Percentiles rank a stretch among this genome's conserved stretches.
Evolutionary conservation across 2,888 invertebrate genomes (phyloP).

Genomic region (Asteroscopus sphinx): DNA sequence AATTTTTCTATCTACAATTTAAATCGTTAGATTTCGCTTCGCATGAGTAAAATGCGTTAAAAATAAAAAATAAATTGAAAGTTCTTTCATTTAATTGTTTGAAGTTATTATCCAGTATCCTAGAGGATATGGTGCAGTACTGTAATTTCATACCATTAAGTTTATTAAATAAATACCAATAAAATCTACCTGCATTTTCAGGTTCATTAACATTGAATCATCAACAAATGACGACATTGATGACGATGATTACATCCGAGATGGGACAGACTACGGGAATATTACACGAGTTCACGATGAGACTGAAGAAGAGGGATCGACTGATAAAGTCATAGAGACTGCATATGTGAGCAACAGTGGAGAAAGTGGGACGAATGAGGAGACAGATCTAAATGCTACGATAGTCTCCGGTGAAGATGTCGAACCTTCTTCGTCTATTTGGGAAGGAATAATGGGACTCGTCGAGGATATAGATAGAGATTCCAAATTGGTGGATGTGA

Average conservation of each 20-base stretch:
- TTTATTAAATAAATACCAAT: no score
- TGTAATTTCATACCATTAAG: no score
- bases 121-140: no score
- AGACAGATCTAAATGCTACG: conserved; percentile 81
- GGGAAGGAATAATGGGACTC: conserved; percentile 84
- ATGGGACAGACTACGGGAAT: conserved; percentile 86
- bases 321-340: conserved; percentile 72
- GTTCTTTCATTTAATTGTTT: no score
- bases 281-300: conserved; percentile 78
- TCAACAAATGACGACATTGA: conserved; percentile 91
- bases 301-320: conserved; percentile 59
- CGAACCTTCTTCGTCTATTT: conserved; percentile 77
- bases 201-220: conserved; percentile 92
- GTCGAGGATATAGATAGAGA: conserved; percentile 81
- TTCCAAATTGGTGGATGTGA: conserved; percentile 77
- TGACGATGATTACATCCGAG: conserved; percentile 84
- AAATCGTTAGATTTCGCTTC: no score
- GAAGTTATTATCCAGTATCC: no score
- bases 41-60: no score
- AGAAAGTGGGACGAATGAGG: conserved; percentile 69
- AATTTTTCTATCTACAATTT: no score
- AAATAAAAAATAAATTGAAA: no score
- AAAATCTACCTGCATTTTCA: conserved; percentile 61
- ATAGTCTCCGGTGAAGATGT: conserved; percentile 76
- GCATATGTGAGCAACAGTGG: conserved; percentile 74